Evolutionary conservation across 2,797 vertebrate species (phyloP), one percentile per base, ranked within the genome.

Genomic region (Stomatorhinus walkeri): DNA sequence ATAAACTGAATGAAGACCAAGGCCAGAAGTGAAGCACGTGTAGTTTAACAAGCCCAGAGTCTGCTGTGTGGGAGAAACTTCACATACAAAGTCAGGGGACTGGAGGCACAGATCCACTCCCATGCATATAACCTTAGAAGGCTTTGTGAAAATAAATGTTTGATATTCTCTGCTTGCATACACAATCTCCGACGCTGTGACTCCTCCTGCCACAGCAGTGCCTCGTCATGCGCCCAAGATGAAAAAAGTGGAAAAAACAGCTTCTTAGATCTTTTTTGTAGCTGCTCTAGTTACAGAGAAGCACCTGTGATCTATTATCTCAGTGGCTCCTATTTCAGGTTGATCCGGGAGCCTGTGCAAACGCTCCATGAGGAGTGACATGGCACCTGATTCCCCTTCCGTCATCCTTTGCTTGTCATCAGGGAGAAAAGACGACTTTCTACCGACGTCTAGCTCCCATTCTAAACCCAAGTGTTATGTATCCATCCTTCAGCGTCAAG

Each of bases 281-380:
- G 72, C 40, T 79, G 72, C 72, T 79, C 72, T 79, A 48, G 59
- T 43, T 68, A n/a, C 61, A 46, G 49, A 5, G 87, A 49, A 52
- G 64, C 87, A 88, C 87, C 87, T 88, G 87, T 46, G 49, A 88
- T 14, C 32, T n/a, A 52, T 76, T 76, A 88, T 48, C 14, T 28
- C 1, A 12, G 22, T 2, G 61, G 64, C 24, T 49, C 64, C 46
- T 4, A 7, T 43, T 43, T 19, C 36, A 14, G 40, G 72, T 10
- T 43, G 12, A 19, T n/a, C 32, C 36, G 16, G 72, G 72, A 79
- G 32, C 36, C 36, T 2, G 6, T 5, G 36, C 14, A 79, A 7
- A 79, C 1, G 7, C 36, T 19, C 36, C 36, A 36, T 2, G 14
- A 43, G 14, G 16, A 9, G 40, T n/a, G 72, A 79, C 72, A 79